phyloP scores from a whole-genome alignment of 2,797 vertebrate genomes.

The Ficedula albicollis region DNA sequence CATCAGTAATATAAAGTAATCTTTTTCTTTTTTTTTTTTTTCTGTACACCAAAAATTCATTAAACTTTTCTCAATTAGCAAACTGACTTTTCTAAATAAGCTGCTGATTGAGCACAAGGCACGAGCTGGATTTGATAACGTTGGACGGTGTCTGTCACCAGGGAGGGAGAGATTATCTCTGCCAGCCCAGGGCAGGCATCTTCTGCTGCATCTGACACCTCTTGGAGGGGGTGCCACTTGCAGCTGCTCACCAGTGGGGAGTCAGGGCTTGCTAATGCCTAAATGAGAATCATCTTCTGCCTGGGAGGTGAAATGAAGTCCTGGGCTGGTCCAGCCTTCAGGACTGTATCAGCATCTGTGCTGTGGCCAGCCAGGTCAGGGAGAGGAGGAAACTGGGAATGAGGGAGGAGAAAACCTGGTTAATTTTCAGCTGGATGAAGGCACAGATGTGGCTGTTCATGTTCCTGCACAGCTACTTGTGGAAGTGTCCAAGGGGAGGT shows the following conservation, averaged over 20 bases:
- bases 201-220: neutral
- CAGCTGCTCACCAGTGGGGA: neutral
- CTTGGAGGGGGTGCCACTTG: neutral
- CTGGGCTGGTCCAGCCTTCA: neutral
- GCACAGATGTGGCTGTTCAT: neutral
- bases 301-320: neutral
- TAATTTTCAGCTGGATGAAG: neutral
- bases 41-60: slow-evolving; percentile 72
- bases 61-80: slow-evolving; percentile 78
- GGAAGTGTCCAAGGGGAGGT: neutral
- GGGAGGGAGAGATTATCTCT: slow-evolving; percentile 58
- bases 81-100: slow-evolving; percentile 75
- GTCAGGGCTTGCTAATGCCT: neutral
- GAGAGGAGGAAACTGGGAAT: neutral
- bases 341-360: accelerated
- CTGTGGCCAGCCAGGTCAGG: neutral
- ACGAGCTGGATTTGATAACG: slow-evolving; percentile 29
- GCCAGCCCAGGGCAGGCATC: slow-evolving; percentile 15
- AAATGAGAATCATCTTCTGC: neutral
- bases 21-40: neutral
- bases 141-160: slow-evolving; percentile 32
- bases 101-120: slow-evolving; percentile 44
- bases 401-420: neutral
- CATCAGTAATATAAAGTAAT: slow-evolving; percentile 72
- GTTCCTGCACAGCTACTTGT: neutral